These are phyloP conservation scores for Artemia sp. DNA, from an alignment of 2,888 invertebrate genomes.

Conservation along the genomic window DNA sequence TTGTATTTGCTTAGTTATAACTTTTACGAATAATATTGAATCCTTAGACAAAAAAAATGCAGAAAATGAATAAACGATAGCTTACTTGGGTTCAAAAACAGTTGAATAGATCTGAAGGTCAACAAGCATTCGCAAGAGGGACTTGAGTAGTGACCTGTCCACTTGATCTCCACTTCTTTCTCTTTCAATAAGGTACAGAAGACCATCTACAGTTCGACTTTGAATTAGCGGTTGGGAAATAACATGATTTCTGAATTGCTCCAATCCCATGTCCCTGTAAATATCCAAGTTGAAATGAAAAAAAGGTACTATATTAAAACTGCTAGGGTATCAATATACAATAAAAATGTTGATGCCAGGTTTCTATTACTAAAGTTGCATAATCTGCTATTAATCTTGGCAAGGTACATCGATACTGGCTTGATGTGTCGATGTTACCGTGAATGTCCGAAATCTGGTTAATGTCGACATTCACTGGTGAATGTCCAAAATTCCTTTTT, in stretches of 20 bases:
- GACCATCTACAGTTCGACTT: conserved; percentile 77
- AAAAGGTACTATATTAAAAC: no score
- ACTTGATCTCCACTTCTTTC: conserved; percentile 86
- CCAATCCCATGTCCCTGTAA: conserved; percentile 86
- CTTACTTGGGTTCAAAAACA: conserved; percentile 65
- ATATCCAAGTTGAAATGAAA: neutral
- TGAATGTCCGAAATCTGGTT: no score
- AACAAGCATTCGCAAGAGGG: conserved; percentile 82
- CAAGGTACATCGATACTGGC: no score
- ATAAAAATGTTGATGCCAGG: no score
- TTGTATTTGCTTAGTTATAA: neutral
- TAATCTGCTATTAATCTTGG: no score
- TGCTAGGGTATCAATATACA: no score
- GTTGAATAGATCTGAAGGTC: conserved; percentile 85
- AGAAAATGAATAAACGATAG: conserved; percentile 17
- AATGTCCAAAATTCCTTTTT: no score
- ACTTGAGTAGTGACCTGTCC: conserved; percentile 81
- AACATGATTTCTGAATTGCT: conserved; percentile 82
- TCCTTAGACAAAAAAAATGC: neutral
- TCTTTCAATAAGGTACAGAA: conserved; percentile 75
- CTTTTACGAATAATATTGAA: no score
- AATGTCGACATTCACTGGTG: no score
- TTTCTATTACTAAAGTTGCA: no score
- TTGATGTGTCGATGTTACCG: no score
- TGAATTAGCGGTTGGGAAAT: conserved; percentile 67